Base-by-base conservation (phyloP, 2,888 invertebrate species). In the Endomychus coccineus region DNA sequence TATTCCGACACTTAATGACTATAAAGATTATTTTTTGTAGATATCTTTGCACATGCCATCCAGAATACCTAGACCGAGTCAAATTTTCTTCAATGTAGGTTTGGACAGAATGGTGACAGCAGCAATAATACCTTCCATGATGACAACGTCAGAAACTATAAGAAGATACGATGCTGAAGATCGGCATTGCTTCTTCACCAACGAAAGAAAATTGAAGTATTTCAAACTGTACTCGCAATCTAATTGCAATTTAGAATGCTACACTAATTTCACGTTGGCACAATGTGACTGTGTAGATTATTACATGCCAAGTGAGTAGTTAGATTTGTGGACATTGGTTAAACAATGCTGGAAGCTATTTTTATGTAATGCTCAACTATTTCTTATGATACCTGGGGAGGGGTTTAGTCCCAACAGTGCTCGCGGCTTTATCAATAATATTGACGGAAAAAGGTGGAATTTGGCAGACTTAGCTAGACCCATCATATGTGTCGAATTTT, bases 231-330 rank as follows among this genome's bases (percentile, higher is more conserved):
- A 83, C 60, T 81, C 82, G 0, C 82, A 83, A 59, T 72, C 75
- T 36, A 83, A 83, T 58, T 83, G 83, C 53, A 78, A 82, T 51
- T 70, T 81, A 52, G 83, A 83, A 61, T 83, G 83, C 49, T 61
- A 80, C 35, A 70, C 81, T 1, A 82, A 83, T 62, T 79, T 72
- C 46, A 82, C 82, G 0, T 59, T 72, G 33, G 55, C 61, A 2
- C 64, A 66, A 43, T 83, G 83, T 55, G 75, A 72, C 3, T 83
- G 83, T 52, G 80, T 81, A 2, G 77, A 77, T 50, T 80, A 78
- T 49, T 77, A 80, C 39, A 80, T 83, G 80, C 82, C 82, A 31
- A 63, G 71, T 70, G 59, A 66, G 59, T 52, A 25, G 38, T 16
- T 16, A 15, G n/a, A n/a, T n/a, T n/a, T n/a, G n/a, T n/a, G n/a